These are phyloP conservation scores for Pavo muticus DNA, from an alignment of 2,113 vertebrate genomes.

Conservation along the genomic window DNA sequence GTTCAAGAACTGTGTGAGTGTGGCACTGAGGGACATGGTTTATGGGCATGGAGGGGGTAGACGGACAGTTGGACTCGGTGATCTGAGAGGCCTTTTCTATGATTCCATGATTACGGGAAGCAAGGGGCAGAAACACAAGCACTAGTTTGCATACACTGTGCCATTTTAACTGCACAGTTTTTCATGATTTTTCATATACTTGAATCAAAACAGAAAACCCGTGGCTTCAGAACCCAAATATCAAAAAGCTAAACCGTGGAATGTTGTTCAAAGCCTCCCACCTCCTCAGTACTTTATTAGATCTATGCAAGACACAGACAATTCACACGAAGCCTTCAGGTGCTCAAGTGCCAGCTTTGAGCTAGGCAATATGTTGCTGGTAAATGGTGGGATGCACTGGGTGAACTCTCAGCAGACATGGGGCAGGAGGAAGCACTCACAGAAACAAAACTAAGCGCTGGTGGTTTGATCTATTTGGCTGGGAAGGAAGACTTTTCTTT, in stretches of 20 bases:
- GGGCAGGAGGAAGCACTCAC: background rate
- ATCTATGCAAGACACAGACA: background rate
- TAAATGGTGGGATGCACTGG: background rate
- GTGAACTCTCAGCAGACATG: background rate
- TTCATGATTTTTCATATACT: accelerated
- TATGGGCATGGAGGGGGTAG: too few relatives aligned
- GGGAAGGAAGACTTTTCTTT: background rate
- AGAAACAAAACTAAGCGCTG: background rate
- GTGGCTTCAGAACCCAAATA: background rate
- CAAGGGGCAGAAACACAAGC: background rate
- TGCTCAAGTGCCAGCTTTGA: background rate
- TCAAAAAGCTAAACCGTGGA: background rate
- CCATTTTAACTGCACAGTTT: background rate
- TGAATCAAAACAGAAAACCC: background rate
- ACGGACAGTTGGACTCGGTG: too few relatives aligned
- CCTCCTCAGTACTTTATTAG: background rate
- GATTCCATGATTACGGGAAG: too few relatives aligned
- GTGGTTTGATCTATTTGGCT: background rate
- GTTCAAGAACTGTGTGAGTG: too few relatives aligned
- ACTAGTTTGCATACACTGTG: background rate
- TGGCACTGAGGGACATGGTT: too few relatives aligned
- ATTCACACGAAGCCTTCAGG: background rate
- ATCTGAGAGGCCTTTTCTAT: too few relatives aligned
- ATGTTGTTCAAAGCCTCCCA: accelerated
- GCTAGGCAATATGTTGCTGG: background rate